A percentile compares a stretch with the other conserved stretches of the same genome.
Evolutionary conservation across 2,113 vertebrate genomes (phyloP).

Genomic region (Crotalus viridis): DNA sequence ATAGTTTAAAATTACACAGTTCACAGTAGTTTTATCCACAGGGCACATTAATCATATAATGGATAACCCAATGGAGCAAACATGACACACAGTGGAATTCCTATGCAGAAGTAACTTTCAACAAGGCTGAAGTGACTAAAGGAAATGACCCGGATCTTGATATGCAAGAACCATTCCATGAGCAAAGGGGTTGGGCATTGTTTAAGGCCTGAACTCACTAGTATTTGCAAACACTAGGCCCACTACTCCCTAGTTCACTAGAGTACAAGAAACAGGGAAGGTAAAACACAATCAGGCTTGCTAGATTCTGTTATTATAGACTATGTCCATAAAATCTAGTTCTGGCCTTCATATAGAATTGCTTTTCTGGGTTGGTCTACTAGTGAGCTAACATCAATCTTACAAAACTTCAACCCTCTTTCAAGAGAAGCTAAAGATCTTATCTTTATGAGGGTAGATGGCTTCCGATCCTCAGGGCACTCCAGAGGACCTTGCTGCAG

Average conservation of each 20-base stretch:
- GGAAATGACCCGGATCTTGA: neutral
- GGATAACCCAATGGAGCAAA: neutral
- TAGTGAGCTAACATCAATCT: neutral
- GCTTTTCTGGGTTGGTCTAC: neutral
- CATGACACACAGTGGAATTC: neutral
- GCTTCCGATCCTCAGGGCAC: neutral
- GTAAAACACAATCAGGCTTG: neutral
- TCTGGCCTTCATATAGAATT: neutral
- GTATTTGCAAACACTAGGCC: neutral
- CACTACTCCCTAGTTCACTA: neutral
- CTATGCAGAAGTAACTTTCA: neutral
- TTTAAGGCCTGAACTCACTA: neutral
- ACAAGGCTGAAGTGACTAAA: neutral
- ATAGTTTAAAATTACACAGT: neutral
- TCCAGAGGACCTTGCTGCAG: neutral
- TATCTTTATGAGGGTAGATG: neutral
- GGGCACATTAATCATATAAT: neutral
- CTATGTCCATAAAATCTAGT: neutral
- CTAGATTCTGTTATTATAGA: neutral
- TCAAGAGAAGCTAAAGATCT: neutral
- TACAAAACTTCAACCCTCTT: neutral
- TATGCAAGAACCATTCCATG: neutral
- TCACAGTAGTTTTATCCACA: neutral
- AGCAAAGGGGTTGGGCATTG: neutral
- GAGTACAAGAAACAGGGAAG: neutral